Evolutionary conservation across 2,888 invertebrate genomes (phyloP), one percentile per base, ranked within the genome.

Genomic region (Bibio marci): DNA sequence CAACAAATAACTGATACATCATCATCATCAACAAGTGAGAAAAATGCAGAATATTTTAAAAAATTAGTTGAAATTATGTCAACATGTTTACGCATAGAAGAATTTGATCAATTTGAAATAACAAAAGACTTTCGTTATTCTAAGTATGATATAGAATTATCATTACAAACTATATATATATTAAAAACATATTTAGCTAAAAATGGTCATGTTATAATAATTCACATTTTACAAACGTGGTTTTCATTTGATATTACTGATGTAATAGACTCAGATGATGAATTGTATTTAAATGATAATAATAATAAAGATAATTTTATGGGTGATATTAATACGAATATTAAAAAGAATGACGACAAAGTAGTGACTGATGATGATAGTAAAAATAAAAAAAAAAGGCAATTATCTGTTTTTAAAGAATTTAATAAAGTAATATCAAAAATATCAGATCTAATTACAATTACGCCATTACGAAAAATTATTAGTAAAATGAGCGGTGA

Each of bases 71-170:
- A 58, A 45, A 54, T 50, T n/a, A 40, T 62, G 2, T 59, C 60
- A 0, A 48, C 52, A 3, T 57, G 54, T 42, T 47, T 52, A 2
- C 56, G 52, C 35, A 46, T 56, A 7, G 62, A 63, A 14, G 49
- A 50, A 2, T 53, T 59, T 4, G 58, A 59, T 41, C 41, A 49
- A 6, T 53, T 56, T 25, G 50, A 53, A 4, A 54, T 57, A 13
- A 50, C 60, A 2, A 49, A 52, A 2, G 51, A 55, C 52, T 68
- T 55, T 55, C 73, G 80, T 51, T 73, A 74, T 22, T 73, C 77
- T 52, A 81, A 80, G 63, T 80, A 75, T 60, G 74, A 76, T 51
- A 62, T 80, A 35, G 70, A 72, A 49, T 58, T 82, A 45, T 73
- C 73, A n/a, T 67, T 73, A 49, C 71, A 73, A 53, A 72, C 76